These are phyloP conservation scores for Penaeus chinensis DNA, from an alignment of 1,140 invertebrate species.

Conservation along the genomic window DNA sequence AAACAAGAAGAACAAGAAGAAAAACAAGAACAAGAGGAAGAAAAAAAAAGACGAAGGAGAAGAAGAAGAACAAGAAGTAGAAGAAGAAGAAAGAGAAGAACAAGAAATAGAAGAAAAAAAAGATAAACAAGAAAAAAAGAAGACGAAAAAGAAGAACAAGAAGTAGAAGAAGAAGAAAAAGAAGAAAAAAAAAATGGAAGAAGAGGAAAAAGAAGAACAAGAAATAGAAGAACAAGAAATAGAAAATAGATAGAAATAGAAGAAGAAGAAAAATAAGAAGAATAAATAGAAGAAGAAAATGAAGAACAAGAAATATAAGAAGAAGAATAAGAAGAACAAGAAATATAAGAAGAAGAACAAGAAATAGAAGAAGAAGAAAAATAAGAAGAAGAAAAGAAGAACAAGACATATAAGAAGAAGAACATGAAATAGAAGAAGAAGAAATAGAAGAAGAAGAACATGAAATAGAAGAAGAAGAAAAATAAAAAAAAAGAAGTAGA, in stretches of 20 bases:
- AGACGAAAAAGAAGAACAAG: background rate
- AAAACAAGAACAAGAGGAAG: background rate
- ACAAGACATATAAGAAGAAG: too few species aligned
- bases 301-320: background rate
- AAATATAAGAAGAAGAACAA: too few species aligned
- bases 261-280: background rate
- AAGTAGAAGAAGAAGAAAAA: too few species aligned
- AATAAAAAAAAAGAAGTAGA: too few species aligned
- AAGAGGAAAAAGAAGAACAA: background rate
- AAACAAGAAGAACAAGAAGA: background rate
- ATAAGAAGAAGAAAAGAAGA: too few species aligned
- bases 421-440: background rate
- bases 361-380: too few species aligned
- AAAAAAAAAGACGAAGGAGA: too few species aligned
- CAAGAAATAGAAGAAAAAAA: constrained; percentile 1
- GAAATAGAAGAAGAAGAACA: background rate
- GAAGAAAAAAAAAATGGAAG: background rate
- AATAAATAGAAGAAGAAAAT: too few species aligned
- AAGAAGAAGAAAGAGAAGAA: background rate
- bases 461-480: background rate
- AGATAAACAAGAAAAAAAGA: too few species aligned
- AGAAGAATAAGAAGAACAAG: background rate
- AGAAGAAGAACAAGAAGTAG: background rate
- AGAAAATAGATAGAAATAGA: background rate
- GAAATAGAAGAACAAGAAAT: background rate